Conservation (phyloP, 1,140 invertebrate species). For the Oreohelix idahoensis region DNA sequence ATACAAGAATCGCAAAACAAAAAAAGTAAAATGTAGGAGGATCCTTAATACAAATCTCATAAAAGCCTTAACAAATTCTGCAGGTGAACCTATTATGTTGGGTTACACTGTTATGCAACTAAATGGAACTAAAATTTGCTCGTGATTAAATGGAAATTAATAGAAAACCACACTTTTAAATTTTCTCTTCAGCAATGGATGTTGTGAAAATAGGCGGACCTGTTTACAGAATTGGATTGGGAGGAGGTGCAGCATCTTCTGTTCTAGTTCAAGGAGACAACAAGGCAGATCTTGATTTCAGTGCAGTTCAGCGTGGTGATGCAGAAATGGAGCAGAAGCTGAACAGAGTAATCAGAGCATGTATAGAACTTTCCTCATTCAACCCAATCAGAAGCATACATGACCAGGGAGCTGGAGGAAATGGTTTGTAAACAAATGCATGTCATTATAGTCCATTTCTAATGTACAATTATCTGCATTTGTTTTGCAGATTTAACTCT, state of each 20-base stretch:
- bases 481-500: too few species aligned
- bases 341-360: constrained; percentile 92
- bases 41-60: too few species aligned
- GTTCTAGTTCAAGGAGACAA: constrained; percentile 92
- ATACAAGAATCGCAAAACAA: too few species aligned
- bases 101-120: too few species aligned
- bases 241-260: constrained; percentile 95
- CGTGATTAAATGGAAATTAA: too few species aligned
- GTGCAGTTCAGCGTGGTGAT: constrained; percentile 97
- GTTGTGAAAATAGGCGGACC: constrained; percentile 97
- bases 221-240: constrained; percentile 95
- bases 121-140: neutral
- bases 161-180: too few species aligned
- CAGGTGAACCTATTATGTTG: too few species aligned
- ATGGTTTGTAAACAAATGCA: constrained; percentile 79
- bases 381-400: constrained; percentile 97
- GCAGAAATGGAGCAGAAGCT: constrained; percentile 99
- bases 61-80: too few species aligned
- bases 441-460: too few species aligned
- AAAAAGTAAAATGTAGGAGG: too few species aligned
- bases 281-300: constrained; percentile 90
- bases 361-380: constrained; percentile 83
- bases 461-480: too few species aligned
- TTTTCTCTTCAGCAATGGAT: constrained; percentile 64
- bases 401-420: constrained; percentile 97